These are phyloP conservation scores for Heliconius hermathena DNA, from an alignment of 1,140 invertebrate species.

Conservation along the genomic window DNA sequence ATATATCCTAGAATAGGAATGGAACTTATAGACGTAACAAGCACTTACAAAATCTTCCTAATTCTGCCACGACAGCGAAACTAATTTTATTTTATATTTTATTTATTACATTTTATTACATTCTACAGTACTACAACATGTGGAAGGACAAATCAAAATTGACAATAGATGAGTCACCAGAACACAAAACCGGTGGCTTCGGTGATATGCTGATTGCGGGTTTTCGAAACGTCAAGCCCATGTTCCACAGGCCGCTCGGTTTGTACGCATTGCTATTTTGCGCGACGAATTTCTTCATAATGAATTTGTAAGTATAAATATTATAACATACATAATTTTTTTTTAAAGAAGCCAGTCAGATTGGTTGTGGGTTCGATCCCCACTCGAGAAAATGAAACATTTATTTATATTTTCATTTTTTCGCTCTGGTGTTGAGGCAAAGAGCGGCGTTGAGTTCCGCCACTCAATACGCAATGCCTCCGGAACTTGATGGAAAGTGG, in stretches of 20 bases:
- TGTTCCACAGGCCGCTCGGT: slow-evolving; percentile 56
- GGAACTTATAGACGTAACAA: not conserved
- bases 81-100: too few species aligned
- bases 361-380: too few species aligned
- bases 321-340: too few species aligned
- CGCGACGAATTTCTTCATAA: slow-evolving; percentile 54
- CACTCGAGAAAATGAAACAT: too few species aligned
- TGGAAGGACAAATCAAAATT: slow-evolving; percentile 55
- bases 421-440: too few species aligned
- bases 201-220: slow-evolving; percentile 46
- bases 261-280: slow-evolving; percentile 51
- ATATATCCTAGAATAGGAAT: not conserved
- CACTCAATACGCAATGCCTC: too few species aligned
- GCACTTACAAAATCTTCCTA: too few species aligned
- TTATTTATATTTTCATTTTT: too few species aligned
- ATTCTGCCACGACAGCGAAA: too few species aligned
- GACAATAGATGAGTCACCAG: slow-evolving; percentile 41
- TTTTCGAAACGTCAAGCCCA: slow-evolving; percentile 59
- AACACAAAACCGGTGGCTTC: slow-evolving; percentile 24
- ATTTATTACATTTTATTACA: not conserved
- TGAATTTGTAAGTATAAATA: slow-evolving; percentile 57
- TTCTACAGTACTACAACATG: slow-evolving; percentile 48
- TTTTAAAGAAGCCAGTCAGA: too few species aligned
- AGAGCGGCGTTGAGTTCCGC: too few species aligned
- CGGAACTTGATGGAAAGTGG: too few species aligned